phyloP scores from a whole-genome alignment of 30 jellyfish, hydroid and myxozoan species.

The Hydractinia echinata region DNA sequence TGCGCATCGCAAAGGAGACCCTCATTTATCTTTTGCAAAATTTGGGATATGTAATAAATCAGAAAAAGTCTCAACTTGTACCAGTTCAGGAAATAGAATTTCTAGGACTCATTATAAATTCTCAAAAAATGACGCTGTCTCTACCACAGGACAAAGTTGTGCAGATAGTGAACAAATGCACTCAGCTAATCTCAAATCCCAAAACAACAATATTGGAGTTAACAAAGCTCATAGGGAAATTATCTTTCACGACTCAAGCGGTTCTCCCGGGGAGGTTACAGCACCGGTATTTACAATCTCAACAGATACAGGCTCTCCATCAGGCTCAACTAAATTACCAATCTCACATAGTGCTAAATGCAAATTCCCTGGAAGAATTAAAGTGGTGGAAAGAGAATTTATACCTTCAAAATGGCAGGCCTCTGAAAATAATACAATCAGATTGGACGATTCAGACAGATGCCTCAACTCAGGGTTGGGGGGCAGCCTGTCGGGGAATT shows the following conservation, averaged over 20 bases:
- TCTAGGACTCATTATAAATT: slow-evolving; percentile 4
- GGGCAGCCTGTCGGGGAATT: slow-evolving; percentile 9
- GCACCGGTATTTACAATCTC: slow-evolving; percentile 9
- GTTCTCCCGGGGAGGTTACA: slow-evolving; percentile 19
- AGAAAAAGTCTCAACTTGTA: not conserved
- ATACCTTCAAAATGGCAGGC: not conserved
- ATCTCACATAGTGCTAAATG: not conserved
- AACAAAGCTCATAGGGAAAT: slow-evolving; percentile 17
- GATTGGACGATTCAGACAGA: slow-evolving; percentile 6
- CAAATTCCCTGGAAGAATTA: slow-evolving; percentile 10
- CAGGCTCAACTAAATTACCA: not conserved
- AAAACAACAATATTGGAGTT: not conserved
- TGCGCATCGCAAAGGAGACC: slow-evolving; percentile 10
- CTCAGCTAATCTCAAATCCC: not conserved
- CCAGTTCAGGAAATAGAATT: slow-evolving; percentile 19
- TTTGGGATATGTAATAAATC: slow-evolving; percentile 13
- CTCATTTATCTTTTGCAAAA: slow-evolving; percentile 7
- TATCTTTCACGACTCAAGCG: slow-evolving; percentile 7
- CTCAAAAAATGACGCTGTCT: not conserved
- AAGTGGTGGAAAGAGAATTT: slow-evolving; percentile 21
- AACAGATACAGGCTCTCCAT: slow-evolving; percentile 5
- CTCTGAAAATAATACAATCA: not conserved
- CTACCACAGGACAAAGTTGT: slow-evolving; percentile 16
- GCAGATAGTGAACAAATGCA: not conserved
- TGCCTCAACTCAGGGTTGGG: slow-evolving; percentile 25